Conservation (phyloP, 1,140 invertebrate species). For the Palaemon carinicauda region DNA sequence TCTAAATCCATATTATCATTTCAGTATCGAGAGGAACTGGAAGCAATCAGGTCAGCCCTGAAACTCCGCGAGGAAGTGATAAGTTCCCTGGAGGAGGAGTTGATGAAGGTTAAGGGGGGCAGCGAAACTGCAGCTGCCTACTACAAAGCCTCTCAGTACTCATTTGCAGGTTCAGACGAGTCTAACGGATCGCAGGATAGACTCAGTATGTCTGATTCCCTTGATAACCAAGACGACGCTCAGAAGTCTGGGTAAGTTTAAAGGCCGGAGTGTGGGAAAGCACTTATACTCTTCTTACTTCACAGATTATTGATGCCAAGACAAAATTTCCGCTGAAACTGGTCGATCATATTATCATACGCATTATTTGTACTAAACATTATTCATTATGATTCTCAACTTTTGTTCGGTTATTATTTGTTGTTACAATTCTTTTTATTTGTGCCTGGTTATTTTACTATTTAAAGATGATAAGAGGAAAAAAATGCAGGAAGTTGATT, state of each 20-base stretch:
- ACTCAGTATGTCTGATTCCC: constrained; percentile 38
- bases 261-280: too few species aligned
- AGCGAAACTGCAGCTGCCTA: neutral
- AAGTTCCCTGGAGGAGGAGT: constrained; percentile 45
- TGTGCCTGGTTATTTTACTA: too few species aligned
- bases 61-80: constrained; percentile 45
- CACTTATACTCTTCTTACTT: too few species aligned
- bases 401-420: too few species aligned
- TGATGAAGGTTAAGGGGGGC: constrained; percentile 31
- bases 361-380: too few species aligned
- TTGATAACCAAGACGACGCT: constrained; percentile 51
- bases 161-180: constrained; percentile 41
- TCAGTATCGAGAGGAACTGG: constrained; percentile 55
- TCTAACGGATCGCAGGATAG: constrained; percentile 50
- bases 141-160: constrained; percentile 36
- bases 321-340: too few species aligned
- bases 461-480: too few species aligned
- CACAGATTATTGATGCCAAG: too few species aligned
- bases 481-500: too few species aligned
- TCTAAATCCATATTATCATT: neutral
- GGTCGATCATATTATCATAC: too few species aligned
- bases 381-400: too few species aligned
- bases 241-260: constrained; percentile 52
- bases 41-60: constrained; percentile 36
- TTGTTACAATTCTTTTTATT: too few species aligned